Evolutionary conservation across 2,888 invertebrate species (phyloP).

Genomic region (Strigamia crassipes): DNA sequence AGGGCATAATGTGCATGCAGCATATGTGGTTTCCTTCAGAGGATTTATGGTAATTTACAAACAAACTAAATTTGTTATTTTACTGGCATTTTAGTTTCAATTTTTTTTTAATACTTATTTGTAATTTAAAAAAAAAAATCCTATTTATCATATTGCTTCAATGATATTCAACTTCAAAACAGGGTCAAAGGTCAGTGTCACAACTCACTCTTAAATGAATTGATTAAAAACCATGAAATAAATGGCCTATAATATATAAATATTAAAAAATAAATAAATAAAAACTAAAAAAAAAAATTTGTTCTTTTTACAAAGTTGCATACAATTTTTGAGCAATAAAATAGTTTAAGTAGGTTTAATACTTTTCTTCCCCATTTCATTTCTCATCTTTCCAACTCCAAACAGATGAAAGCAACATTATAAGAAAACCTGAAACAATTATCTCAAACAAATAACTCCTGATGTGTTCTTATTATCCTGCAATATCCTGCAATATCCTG

Average conservation of each 20-base stretch:
- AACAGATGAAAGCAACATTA: not conserved
- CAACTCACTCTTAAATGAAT: not conserved
- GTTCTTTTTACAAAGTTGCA: constrained; percentile 7
- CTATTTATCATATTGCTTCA: not conserved
- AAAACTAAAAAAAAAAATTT: constrained; percentile 6
- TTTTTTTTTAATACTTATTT: not conserved
- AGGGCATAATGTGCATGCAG: too few species aligned
- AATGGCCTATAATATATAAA: constrained; percentile 12
- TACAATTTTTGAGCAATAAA: constrained; percentile 28
- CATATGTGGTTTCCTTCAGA: too few species aligned
- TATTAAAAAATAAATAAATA: constrained; percentile 2
- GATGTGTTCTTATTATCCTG: not conserved
- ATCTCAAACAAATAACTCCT: not conserved
- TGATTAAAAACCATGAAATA: constrained; percentile 3
- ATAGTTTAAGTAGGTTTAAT: not conserved
- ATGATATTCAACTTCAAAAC: not conserved
- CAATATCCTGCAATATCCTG: constrained; percentile 17
- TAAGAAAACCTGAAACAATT: not conserved
- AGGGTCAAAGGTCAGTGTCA: not conserved
- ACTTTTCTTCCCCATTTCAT: not conserved
- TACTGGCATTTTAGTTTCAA: too few species aligned
- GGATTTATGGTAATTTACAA: too few species aligned
- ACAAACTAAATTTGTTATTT: too few species aligned
- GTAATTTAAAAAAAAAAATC: not conserved
- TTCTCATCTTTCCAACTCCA: not conserved